Percentiles rank a stretch among this genome's conserved stretches.
Conservation (phyloP, 2,113 vertebrate species). For the chimpanzee (Pan troglodytes) region NHGRI_mPanTro3-v2.1_pri NC_072402.2:69308501-69309000, state of each 20-base stretch:
- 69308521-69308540: not conserved
- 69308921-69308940: not conserved
- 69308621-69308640: not conserved
- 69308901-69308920: constrained; percentile 6
- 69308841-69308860: not conserved
- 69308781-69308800: not conserved
- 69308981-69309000: not conserved
- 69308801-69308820: not conserved
- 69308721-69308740: not conserved
- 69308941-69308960: not conserved
- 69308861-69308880: not conserved
- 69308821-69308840: not conserved
- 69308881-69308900: not conserved
- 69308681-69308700: not conserved
- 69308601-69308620: not conserved
- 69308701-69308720: not conserved
- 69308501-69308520: not conserved
- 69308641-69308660: not conserved
- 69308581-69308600: not conserved
- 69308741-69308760: not conserved
- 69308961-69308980: not conserved
- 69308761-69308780: not conserved
- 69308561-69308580: not conserved
- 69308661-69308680: constrained; percentile 26
- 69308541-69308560: not conserved